These are phyloP conservation scores for Lithophane leautieri DNA, from an alignment of 2,888 invertebrate genomes.

Conservation along the genomic window DNA sequence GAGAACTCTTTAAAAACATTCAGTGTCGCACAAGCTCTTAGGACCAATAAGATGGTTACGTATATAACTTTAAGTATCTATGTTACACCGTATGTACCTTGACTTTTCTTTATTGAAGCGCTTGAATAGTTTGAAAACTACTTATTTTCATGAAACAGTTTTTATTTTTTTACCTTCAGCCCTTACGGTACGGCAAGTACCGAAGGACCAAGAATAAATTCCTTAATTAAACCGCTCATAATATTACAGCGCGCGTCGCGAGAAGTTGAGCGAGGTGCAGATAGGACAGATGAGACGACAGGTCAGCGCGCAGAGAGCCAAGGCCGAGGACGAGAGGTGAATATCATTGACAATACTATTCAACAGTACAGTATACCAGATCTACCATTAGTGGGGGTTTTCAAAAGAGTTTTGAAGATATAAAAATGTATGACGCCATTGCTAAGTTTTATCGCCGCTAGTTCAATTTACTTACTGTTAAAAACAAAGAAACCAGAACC, in stretches of 20 bases:
- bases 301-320: conserved; percentile 94
- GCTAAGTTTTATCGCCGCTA: neutral
- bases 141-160: neutral
- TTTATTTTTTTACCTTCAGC: neutral
- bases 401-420: neutral
- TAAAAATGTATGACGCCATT: conserved; percentile 1
- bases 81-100: neutral
- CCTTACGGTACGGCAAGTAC: neutral
- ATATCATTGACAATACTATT: conserved; percentile 60
- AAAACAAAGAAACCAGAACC: neutral
- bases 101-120: conserved; percentile 11
- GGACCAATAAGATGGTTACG: neutral
- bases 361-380: conserved; percentile 8
- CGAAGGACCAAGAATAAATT: conserved; percentile 35
- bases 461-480: neutral
- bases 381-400: neutral
- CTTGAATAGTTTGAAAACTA: conserved; percentile 19
- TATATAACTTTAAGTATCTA: neutral
- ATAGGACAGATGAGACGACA: conserved; percentile 95
- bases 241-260: conserved; percentile 90
- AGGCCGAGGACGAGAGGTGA: conserved; percentile 96
- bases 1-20: conserved; percentile 6
- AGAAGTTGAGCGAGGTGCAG: conserved; percentile 94
- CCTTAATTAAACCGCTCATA: conserved; percentile 53
- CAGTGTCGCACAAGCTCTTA: neutral